phyloP scores from a whole-genome alignment of 2,797 vertebrate genomes.

The Gymnopithys bicolor region DNA sequence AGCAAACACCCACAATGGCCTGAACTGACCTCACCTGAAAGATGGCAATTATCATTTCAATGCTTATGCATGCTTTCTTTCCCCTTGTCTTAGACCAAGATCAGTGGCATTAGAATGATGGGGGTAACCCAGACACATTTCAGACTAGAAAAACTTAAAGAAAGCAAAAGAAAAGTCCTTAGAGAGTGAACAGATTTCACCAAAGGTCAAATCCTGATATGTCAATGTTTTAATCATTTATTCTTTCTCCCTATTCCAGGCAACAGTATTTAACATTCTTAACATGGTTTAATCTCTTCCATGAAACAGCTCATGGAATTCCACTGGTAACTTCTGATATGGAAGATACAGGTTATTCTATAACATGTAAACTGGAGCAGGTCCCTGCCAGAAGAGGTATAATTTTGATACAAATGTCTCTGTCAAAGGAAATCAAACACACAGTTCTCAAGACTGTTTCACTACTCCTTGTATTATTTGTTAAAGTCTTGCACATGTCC shows the following conservation, averaged over 20 bases:
- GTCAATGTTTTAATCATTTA: neutral
- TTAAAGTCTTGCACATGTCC: neutral
- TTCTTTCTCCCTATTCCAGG: neutral
- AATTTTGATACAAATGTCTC: neutral
- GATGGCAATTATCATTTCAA: neutral
- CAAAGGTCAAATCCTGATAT: neutral
- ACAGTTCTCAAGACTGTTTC: neutral
- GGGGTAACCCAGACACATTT: neutral
- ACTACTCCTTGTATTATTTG: neutral
- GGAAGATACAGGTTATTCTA: neutral
- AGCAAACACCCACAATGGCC: neutral
- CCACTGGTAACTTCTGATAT: accelerated
- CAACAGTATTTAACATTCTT: neutral
- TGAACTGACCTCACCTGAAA: neutral
- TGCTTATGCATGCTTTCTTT: neutral
- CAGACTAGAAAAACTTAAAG: neutral
- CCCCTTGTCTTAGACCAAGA: neutral
- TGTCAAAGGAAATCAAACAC: neutral
- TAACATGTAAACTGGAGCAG: neutral
- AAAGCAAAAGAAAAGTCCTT: neutral
- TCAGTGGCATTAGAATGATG: neutral
- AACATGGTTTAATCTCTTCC: neutral
- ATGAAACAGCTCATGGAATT: neutral
- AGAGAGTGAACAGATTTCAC: neutral
- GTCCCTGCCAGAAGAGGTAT: neutral